These are phyloP conservation scores for Scaptomyza tumidula DNA, from an alignment of 2,888 invertebrate genomes.

Conservation along the genomic window DNA sequence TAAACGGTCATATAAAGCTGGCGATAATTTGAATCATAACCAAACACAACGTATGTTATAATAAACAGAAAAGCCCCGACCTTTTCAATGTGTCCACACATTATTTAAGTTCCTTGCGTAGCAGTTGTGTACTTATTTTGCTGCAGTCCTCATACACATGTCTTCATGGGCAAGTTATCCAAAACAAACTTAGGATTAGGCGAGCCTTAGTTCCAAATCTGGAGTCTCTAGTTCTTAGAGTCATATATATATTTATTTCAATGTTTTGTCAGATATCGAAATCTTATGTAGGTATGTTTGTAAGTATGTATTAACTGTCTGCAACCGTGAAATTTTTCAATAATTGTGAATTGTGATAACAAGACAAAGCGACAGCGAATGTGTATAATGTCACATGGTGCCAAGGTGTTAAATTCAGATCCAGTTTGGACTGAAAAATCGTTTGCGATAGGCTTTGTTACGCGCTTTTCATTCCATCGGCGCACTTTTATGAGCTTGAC, in stretches of 20 bases:
- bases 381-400: conserved; percentile 11
- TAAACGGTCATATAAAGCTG: no score
- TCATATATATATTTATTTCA: conserved; percentile 27
- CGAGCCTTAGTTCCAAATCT: no score
- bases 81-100: no score
- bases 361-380: conserved; percentile 17
- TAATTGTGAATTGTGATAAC: conserved; percentile 46
- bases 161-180: no score
- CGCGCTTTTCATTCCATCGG: conserved; percentile 15
- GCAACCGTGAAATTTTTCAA: conserved; percentile 31
- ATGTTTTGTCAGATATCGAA: conserved; percentile 11
- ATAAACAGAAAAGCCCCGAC: no score
- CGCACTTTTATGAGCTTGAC: conserved; percentile 9
- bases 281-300: not conserved
- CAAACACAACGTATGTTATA: no score
- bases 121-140: no score
- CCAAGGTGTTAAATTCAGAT: conserved; percentile 21
- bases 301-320: conserved; percentile 5
- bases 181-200: no score
- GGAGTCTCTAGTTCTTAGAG: no score
- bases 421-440: conserved; percentile 12
- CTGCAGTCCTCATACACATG: no score
- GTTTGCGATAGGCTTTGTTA: conserved; percentile 9
- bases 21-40: no score
- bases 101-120: no score